These are phyloP conservation scores for Creontiades dilutus DNA, from an alignment of 2,888 invertebrate genomes.

Conservation along the genomic window DNA sequence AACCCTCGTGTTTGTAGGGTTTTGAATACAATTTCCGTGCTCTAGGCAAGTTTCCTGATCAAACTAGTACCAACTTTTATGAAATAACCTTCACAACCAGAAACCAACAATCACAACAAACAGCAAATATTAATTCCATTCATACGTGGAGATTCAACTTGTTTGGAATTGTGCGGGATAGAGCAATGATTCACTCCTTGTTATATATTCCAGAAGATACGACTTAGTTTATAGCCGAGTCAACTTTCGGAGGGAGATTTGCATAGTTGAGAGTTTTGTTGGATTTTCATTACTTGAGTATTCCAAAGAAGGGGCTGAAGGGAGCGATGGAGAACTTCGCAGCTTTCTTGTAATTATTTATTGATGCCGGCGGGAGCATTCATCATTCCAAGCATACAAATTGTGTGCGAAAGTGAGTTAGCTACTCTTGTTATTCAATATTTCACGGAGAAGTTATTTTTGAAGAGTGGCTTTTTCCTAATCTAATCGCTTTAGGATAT, in stretches of 20 bases:
- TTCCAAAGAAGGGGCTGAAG: neutral
- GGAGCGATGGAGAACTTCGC: neutral
- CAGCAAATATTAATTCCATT: too few species aligned
- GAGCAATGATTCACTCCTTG: too few species aligned
- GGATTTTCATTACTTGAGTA: constrained; percentile 10
- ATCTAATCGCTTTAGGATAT: too few species aligned
- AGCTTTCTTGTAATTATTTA: constrained; percentile 39
- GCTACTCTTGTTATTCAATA: neutral
- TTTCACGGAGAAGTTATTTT: neutral
- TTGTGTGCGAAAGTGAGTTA: neutral
- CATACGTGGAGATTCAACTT: too few species aligned
- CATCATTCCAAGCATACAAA: constrained; percentile 27
- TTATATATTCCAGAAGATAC: neutral
- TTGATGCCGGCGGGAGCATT: neutral
- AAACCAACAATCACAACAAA: too few species aligned
- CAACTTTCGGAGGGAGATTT: neutral
- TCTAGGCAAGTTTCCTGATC: too few species aligned
- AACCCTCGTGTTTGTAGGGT: too few species aligned
- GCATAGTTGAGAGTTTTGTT: constrained; percentile 28
- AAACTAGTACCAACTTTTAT: too few species aligned
- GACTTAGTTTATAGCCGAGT: constrained; percentile 1
- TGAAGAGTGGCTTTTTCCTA: neutral
- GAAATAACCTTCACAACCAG: too few species aligned
- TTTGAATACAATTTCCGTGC: too few species aligned
- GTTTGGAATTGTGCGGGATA: too few species aligned